Evolutionary conservation across 2,113 vertebrate genomes (phyloP).

Genomic region (Eira barbara): DNA sequence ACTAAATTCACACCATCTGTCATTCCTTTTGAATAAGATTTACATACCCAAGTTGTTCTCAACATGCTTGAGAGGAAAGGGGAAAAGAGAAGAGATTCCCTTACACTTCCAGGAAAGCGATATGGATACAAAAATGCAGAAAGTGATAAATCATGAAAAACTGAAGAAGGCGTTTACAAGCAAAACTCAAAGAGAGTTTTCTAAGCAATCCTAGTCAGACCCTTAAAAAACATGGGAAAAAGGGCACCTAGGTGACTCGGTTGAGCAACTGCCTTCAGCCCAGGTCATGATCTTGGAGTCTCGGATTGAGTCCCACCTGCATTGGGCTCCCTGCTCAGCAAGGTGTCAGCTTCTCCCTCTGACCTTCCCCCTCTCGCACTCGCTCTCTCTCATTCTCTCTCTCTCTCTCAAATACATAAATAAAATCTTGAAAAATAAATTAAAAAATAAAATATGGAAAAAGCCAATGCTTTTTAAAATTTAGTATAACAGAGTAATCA

Average conservation of each 20-base stretch:
- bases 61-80: constrained; percentile 1
- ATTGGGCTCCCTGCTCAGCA: no score
- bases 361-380: no score
- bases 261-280: no score
- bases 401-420: no score
- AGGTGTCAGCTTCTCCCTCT: no score
- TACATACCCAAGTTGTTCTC: not conserved
- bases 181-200: not conserved
- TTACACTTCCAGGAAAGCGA: not conserved
- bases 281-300: no score
- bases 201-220: not conserved
- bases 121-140: constrained; percentile 9
- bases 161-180: not conserved
- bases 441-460: no score
- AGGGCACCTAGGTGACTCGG: no score
- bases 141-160: not conserved
- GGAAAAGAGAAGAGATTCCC: constrained; percentile 17
- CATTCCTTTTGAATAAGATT: not conserved
- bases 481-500: not conserved
- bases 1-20: constrained; percentile 15
- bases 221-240: not conserved
- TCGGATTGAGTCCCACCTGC: no score
- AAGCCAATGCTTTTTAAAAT: no score
- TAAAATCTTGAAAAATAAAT: no score
- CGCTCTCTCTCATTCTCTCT: no score